A percentile compares a stretch with the other conserved stretches of the same genome.
phyloP scores from a whole-genome alignment of 2,797 vertebrate species.

The Molossus alvarezi region DNA sequence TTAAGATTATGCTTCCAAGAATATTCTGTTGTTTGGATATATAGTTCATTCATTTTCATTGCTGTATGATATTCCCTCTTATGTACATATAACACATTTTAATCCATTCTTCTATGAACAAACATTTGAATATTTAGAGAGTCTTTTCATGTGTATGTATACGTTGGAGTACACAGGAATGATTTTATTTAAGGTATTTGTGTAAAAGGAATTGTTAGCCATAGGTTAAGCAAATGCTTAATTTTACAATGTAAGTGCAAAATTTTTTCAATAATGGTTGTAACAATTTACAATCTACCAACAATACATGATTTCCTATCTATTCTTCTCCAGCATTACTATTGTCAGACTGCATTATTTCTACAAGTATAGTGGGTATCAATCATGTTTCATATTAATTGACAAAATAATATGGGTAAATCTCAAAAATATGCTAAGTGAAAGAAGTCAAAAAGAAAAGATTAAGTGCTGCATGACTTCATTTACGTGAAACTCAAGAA shows the following conservation, averaged over 20 bases:
- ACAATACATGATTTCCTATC: neutral
- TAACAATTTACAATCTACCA: neutral
- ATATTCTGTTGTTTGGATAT: slow-evolving; percentile 31
- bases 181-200: slow-evolving; percentile 34
- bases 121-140: neutral
- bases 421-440: neutral
- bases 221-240: neutral
- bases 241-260: slow-evolving; percentile 20
- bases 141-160: neutral
- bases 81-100: slow-evolving; percentile 1
- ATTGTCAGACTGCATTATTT: slow-evolving; percentile 6
- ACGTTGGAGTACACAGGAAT: neutral
- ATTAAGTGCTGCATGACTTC: neutral
- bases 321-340: neutral
- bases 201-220: neutral
- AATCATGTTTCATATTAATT: slow-evolving; percentile 47
- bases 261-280: neutral
- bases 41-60: slow-evolving; percentile 19
- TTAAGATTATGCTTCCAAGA: slow-evolving; percentile 20
- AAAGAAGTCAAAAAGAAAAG: slow-evolving; percentile 8
- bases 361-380: slow-evolving; percentile 16
- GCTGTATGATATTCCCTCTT: slow-evolving; percentile 15
- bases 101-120: slow-evolving; percentile 25
- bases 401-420: slow-evolving; percentile 18
- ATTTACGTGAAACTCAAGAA: slow-evolving; percentile 32